These are phyloP conservation scores for Botrylloides violaceus DNA, from an alignment of 23 tunicate genomes.

Conservation along the genomic window DNA sequence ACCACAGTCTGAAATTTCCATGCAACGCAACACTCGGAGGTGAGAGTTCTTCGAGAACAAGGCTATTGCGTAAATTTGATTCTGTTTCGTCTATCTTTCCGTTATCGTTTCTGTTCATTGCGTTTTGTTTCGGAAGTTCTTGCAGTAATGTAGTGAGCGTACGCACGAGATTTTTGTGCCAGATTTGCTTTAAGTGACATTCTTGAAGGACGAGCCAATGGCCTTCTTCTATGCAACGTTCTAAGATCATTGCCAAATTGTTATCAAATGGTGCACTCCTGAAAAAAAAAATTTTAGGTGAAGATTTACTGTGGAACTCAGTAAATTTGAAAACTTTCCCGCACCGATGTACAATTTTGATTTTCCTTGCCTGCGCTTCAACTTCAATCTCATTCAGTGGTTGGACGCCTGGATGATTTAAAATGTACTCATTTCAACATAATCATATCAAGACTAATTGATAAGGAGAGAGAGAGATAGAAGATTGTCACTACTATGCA, in stretches of 20 bases:
- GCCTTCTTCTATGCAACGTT: slow-evolving; percentile 61
- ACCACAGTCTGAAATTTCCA: slow-evolving; percentile 52
- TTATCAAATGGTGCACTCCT: slow-evolving; percentile 55
- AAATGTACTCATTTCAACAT: too few relatives aligned
- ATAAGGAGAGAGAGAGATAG: too few relatives aligned
- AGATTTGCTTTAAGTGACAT: slow-evolving; percentile 36
- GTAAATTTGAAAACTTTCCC: too few relatives aligned
- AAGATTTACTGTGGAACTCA: too few relatives aligned
- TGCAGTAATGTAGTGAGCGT: slow-evolving; percentile 15
- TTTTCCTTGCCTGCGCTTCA: not conserved
- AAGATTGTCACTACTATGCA: too few relatives aligned
- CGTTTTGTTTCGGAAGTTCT: not conserved
- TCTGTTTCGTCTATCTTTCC: not conserved
- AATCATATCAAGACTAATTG: too few relatives aligned
- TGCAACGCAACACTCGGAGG: not conserved
- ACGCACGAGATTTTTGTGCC: slow-evolving; percentile 46
- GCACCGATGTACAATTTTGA: not conserved
- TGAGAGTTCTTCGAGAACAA: not conserved
- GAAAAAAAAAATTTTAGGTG: not conserved
- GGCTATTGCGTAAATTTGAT: not conserved
- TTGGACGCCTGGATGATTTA: not conserved
- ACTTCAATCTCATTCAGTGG: not conserved
- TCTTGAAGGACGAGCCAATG: slow-evolving; percentile 63
- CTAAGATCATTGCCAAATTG: slow-evolving; percentile 36
- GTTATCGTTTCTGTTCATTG: not conserved